Percentiles rank a stretch among this genome's conserved stretches.
These are phyloP conservation scores for Neopelma chrysocephalum DNA, from an alignment of 2,797 vertebrate genomes.

Conservation along the genomic window DNA sequence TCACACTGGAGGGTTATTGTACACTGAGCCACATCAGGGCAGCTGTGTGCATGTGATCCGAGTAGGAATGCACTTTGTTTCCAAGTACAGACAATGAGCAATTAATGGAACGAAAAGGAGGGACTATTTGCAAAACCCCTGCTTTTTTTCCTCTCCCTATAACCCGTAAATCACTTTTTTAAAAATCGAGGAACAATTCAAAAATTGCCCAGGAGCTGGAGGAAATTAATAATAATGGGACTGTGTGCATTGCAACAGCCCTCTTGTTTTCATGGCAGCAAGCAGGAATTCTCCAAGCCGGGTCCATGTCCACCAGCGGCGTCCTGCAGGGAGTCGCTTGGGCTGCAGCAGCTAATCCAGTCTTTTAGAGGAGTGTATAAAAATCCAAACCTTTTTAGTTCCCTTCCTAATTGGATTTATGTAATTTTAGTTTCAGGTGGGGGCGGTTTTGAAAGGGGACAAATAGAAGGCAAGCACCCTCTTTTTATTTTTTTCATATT, in stretches of 20 bases:
- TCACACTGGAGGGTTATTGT: background rate
- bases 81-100: conserved; percentile 53
- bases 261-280: background rate
- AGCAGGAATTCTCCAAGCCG: background rate
- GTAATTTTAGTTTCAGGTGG: background rate
- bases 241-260: background rate
- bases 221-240: conserved; percentile 1
- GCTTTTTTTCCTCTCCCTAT: conserved; percentile 2
- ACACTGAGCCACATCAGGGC: conserved; percentile 22
- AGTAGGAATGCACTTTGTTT: conserved; percentile 55
- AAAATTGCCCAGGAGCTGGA: conserved; percentile 31
- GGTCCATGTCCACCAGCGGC: background rate
- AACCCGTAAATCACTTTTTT: conserved; percentile 2
- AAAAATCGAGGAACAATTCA: background rate
- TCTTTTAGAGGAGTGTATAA: background rate
- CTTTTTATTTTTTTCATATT: background rate
- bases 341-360: conserved; percentile 11
- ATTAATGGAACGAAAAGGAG: conserved; percentile 50
- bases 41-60: background rate
- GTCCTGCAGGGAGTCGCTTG: background rate
- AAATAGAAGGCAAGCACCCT: background rate
- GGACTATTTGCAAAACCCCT: conserved; percentile 28
- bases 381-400: background rate
- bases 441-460: background rate
- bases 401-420: conserved; percentile 19